Evolutionary conservation across 1,140 invertebrate species (phyloP).

Genomic region (Arion vulgaris): DNA sequence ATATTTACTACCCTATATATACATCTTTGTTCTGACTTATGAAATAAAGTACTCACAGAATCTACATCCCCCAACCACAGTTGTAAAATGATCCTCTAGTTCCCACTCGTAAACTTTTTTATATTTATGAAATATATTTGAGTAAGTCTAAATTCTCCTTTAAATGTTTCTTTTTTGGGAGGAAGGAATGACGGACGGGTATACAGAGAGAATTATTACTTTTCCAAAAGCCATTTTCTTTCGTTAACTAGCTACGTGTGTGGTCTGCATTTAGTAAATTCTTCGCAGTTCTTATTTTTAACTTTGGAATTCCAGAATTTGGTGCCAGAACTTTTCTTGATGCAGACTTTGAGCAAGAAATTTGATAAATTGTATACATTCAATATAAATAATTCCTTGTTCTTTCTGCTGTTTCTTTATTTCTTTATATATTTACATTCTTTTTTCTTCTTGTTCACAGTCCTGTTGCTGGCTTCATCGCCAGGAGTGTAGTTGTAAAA

Average conservation of each 20-base stretch:
- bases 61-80: too few relatives aligned
- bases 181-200: not conserved
- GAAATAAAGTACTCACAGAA: too few relatives aligned
- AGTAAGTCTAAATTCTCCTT: too few relatives aligned
- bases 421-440: too few relatives aligned
- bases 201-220: not conserved
- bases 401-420: constrained; percentile 9
- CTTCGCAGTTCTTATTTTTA: constrained; percentile 7
- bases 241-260: constrained; percentile 8
- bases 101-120: not conserved
- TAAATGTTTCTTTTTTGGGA: too few relatives aligned
- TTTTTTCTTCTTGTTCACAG: too few relatives aligned
- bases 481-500: too few relatives aligned
- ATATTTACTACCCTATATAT: too few relatives aligned
- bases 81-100: too few relatives aligned
- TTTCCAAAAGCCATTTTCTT: constrained; percentile 7
- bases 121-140: constrained; percentile 13
- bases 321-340: not conserved
- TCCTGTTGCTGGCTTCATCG: too few relatives aligned
- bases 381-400: constrained; percentile 20
- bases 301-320: constrained; percentile 31
- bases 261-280: not conserved
- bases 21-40: too few relatives aligned
- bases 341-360: constrained; percentile 19
- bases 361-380: constrained; percentile 36